A percentile compares a stretch with the other conserved stretches of the same genome.
Conservation (phyloP, 53 echinoderm and acorn worm species). For the Echinometra lucunter region DNA sequence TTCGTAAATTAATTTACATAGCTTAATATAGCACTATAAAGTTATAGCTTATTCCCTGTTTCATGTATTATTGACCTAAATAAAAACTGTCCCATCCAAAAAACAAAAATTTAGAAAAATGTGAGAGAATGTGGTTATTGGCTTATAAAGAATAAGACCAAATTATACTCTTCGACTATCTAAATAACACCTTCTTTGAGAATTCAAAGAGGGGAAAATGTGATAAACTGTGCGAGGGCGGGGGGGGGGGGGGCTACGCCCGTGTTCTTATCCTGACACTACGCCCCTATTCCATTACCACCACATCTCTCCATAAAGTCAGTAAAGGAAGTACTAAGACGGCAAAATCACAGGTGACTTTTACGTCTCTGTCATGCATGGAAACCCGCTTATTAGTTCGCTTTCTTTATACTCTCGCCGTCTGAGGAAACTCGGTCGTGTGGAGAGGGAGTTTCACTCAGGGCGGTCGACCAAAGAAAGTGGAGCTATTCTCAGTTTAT, state of each 20-base stretch:
- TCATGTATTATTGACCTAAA: too few relatives aligned
- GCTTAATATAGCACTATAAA: too few relatives aligned
- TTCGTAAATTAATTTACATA: too few relatives aligned
- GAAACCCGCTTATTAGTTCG: constrained; percentile 3
- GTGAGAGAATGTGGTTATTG: not conserved
- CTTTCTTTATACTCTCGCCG: not conserved
- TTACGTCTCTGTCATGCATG: constrained; percentile 36
- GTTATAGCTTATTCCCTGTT: too few relatives aligned
- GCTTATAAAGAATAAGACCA: not conserved
- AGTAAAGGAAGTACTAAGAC: not conserved
- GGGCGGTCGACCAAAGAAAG: constrained; percentile 40
- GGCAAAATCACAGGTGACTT: not conserved
- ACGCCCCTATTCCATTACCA: constrained; percentile 6
- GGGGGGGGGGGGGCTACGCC: not conserved
- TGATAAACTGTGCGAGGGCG: too few relatives aligned
- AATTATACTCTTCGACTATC: not conserved
- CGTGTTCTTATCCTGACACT: not conserved
- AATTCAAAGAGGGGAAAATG: not conserved
- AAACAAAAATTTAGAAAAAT: not conserved
- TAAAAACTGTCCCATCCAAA: too few relatives aligned
- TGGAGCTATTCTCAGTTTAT: constrained; percentile 12
- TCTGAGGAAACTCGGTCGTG: constrained; percentile 27
- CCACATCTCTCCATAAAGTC: not conserved
- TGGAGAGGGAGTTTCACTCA: constrained; percentile 14
- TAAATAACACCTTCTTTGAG: not conserved